Base-by-base conservation (phyloP, 1,140 invertebrate species). In the Lasioglossum albipes region DNA sequence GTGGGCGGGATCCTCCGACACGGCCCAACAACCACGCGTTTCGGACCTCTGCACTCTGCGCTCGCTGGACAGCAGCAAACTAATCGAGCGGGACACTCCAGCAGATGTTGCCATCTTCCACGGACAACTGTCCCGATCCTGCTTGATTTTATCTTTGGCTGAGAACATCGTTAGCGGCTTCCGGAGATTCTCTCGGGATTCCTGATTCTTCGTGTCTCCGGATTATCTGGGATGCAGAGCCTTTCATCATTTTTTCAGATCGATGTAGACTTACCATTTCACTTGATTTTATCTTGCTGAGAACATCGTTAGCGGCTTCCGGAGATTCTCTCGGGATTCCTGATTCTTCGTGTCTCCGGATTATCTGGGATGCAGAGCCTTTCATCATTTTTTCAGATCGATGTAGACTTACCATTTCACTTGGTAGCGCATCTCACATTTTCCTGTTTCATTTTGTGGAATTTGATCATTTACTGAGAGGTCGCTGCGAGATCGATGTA, bases 41-140 rank as follows among this genome's bases (percentile, higher is more conserved):
- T 79, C 66, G 68, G 80, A 75, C 65, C 22, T 72, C 78, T 71
- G 42, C 9, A 45, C 22, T 41, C 36, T 71, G 42, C 9, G 54
- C 22, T 41, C 36, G 36, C 36, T 10, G 49, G 74, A 59, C 65
- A 64, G 79, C 5, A 57, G 70, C 75, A 79, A 67, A 84, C 85
- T 90, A 89, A 90, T 91, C 88, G 83, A 84, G 79, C 86, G 79
- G 61, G 68, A 84, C 82, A 82, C 78, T 76, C 73, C 66, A 84
- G 79, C 91, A 91, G 89, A 91, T 91, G 90, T 90, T 91, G 66
- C 75, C 78, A 65, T 83, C 81, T 69, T 70, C 77, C 70, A 61
- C 64, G 45, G 80, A 69, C 74, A 77, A 80, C 83, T 86, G 73
- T 82, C 45, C 45, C 45, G 45, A 13, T 13, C 10, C 45, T 10